Percentiles rank a stretch among this genome's conserved stretches.
Evolutionary conservation across 2,888 invertebrate species (phyloP).

Genomic region (Drosophila kokeensis): DNA sequence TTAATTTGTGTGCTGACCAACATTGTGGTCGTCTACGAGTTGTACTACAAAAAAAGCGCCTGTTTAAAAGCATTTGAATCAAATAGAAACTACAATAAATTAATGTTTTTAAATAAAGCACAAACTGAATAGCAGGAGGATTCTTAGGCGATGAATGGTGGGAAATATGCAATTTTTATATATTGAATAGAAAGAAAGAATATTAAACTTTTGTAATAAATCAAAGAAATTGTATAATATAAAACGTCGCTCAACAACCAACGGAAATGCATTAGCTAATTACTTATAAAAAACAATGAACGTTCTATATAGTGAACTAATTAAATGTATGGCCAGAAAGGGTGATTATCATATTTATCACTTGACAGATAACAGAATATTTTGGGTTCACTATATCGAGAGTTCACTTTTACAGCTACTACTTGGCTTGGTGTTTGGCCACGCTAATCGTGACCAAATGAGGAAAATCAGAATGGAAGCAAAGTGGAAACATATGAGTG

Average conservation of each 20-base stretch:
- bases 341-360: neutral
- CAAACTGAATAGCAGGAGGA: conserved; percentile 5
- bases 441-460: conserved; percentile 36
- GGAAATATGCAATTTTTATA: neutral
- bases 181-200: neutral
- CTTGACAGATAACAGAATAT: neutral
- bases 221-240: conserved; percentile 9
- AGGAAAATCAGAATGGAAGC: conserved; percentile 3
- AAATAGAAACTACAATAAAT: conserved; percentile 16
- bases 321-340: neutral
- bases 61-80: conserved; percentile 25
- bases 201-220: conserved; percentile 4
- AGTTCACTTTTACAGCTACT: conserved; percentile 34
- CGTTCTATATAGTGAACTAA: conserved; percentile 18
- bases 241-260: conserved; percentile 9
- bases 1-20: conserved; percentile 11
- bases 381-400: conserved; percentile 13
- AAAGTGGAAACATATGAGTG: conserved; percentile 12
- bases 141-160: neutral
- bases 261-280: conserved; percentile 1
- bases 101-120: conserved; percentile 23
- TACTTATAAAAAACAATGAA: conserved; percentile 11
- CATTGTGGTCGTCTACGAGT: conserved; percentile 6
- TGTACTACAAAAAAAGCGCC: conserved; percentile 24
- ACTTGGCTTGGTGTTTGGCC: conserved; percentile 4